Percentiles rank a stretch among this genome's conserved stretches.
Evolutionary conservation across 2,888 invertebrate genomes (phyloP).

Genomic region (Eupithecia inturbata): DNA sequence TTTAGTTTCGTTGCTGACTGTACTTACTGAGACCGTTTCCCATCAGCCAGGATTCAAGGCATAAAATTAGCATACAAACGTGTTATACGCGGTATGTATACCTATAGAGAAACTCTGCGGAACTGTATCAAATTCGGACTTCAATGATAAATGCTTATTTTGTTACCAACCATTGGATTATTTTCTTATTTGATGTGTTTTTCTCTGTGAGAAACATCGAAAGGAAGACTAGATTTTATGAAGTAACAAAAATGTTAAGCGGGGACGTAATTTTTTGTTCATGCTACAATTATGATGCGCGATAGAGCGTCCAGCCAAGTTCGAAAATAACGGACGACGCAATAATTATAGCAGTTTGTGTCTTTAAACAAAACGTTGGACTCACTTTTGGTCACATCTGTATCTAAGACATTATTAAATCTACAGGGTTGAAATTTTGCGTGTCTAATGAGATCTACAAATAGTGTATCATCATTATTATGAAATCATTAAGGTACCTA

Average conservation of each 20-base stretch:
- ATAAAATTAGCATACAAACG: slow-evolving; percentile 81
- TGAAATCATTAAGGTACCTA: not conserved
- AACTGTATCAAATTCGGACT: slow-evolving; percentile 55
- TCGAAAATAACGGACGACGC: no score
- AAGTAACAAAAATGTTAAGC: not conserved
- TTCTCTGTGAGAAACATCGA: not conserved
- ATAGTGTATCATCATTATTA: not conserved
- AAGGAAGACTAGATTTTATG: not conserved
- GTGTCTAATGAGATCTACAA: no score
- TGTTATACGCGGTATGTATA: slow-evolving; percentile 72
- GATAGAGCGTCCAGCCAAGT: no score
- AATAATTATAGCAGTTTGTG: no score
- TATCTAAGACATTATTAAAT: no score
- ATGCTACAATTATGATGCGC: no score
- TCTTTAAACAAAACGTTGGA: no score
- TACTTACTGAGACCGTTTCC: slow-evolving; percentile 69
- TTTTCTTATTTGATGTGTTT: not conserved
- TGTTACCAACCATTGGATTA: slow-evolving; percentile 19
- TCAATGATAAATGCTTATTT: slow-evolving; percentile 47
- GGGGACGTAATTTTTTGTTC: not conserved
- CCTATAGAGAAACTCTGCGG: slow-evolving; percentile 64
- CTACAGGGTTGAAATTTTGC: no score
- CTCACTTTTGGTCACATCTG: no score
- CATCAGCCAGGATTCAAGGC: slow-evolving; percentile 74
- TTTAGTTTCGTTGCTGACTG: slow-evolving; percentile 51